Percentiles rank a stretch among this genome's conserved stretches.
phyloP scores from a whole-genome alignment of 2,888 invertebrate genomes.

The Altica lythri region DNA sequence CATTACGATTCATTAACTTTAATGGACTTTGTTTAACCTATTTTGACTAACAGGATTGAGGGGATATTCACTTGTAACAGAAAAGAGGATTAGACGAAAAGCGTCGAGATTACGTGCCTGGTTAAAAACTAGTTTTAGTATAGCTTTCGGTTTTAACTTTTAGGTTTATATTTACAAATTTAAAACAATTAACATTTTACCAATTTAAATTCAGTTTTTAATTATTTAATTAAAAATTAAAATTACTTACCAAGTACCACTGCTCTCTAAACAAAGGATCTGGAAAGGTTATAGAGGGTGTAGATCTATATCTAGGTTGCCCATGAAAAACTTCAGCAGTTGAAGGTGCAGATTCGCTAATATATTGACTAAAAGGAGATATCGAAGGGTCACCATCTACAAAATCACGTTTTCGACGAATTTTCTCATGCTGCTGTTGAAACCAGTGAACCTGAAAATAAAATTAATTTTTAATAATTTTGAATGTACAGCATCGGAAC shows the following conservation, averaged over 20 bases:
- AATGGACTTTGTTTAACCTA: slow-evolving; percentile 25
- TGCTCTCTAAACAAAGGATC: slow-evolving; percentile 94
- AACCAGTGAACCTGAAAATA: slow-evolving; percentile 90
- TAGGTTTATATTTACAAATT: too few species aligned
- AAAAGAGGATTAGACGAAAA: slow-evolving; percentile 22
- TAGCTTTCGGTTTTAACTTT: slow-evolving; percentile 12
- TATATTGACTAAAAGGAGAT: slow-evolving; percentile 58
- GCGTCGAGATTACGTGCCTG: slow-evolving; percentile 3
- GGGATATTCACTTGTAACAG: slow-evolving; percentile 21
- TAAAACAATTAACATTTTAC: too few species aligned
- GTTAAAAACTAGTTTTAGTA: slow-evolving; percentile 21
- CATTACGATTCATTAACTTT: slow-evolving; percentile 19
- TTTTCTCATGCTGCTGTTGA: slow-evolving; percentile 90
- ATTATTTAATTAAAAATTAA: not conserved
- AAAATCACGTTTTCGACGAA: slow-evolving; percentile 86
- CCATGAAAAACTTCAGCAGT: slow-evolving; percentile 44
- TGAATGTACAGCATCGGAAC: too few species aligned
- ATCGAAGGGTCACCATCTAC: slow-evolving; percentile 61
- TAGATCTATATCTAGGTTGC: slow-evolving; percentile 57
- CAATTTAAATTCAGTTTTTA: not conserved
- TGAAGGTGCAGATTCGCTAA: slow-evolving; percentile 58
- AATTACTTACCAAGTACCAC: slow-evolving; percentile 93
- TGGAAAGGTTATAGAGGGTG: slow-evolving; percentile 65
- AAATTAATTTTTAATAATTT: too few species aligned
- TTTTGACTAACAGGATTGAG: slow-evolving; percentile 21